phyloP scores from a whole-genome alignment of 1,140 invertebrate genomes.

The Zaprionus davidi region DNA sequence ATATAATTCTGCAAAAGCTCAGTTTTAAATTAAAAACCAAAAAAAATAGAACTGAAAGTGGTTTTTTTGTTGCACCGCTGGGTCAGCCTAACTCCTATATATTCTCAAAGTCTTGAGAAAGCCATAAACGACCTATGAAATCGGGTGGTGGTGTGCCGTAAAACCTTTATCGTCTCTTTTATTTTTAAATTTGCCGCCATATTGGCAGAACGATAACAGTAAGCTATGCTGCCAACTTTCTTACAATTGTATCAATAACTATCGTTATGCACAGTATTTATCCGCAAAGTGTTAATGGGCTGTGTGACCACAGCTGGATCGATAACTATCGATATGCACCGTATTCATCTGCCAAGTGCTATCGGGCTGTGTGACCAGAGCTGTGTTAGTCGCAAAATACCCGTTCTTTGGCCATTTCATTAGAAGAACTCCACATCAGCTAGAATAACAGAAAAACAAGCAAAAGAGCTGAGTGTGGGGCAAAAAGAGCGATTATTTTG shows the following conservation, averaged over 20 bases:
- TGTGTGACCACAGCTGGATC: not conserved
- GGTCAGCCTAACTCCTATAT: too few species aligned
- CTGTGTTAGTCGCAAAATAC: not conserved
- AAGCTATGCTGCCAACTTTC: conserved; percentile 19
- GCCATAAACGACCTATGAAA: too few species aligned
- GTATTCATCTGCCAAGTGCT: too few species aligned
- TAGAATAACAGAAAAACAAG: conserved; percentile 38
- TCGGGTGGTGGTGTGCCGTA: not conserved
- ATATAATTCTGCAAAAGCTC: too few species aligned
- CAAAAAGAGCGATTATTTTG: conserved; percentile 15
- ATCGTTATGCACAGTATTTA: not conserved
- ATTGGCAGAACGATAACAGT: not conserved
- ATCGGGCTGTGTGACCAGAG: not conserved
- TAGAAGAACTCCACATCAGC: conserved; percentile 40
- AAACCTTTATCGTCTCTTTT: not conserved
- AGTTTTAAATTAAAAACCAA: too few species aligned
- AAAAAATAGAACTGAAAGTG: too few species aligned
- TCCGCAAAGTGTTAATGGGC: not conserved
- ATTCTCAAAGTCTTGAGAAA: too few species aligned
- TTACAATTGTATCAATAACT: conserved; percentile 9
- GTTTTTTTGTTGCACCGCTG: too few species aligned
- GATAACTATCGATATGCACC: too few species aligned
- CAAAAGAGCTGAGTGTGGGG: conserved; percentile 10
- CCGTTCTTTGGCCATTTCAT: not conserved
- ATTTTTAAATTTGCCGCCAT: conserved; percentile 13